Base-by-base conservation (phyloP, 2,888 invertebrate genomes). In the Sympetrum striolatum region DNA sequence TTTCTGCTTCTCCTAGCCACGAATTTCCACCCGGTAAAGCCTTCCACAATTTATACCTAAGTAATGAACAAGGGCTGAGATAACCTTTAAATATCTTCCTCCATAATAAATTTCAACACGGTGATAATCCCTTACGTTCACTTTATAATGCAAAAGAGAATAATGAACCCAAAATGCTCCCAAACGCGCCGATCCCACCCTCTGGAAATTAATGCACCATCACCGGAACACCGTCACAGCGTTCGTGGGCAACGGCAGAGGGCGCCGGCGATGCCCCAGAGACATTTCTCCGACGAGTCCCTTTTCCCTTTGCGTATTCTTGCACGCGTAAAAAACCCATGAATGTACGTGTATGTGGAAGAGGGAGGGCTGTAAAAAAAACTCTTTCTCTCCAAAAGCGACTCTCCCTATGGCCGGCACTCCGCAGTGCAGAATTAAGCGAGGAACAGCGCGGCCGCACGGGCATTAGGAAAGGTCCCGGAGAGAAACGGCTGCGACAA, bases 341-440 rank as follows among this genome's bases (percentile, higher is more conserved):
- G 73, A 25, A 31, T 73, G 73, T 31, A 31, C 31, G 73, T 31
- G 73, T 25, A 64, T 73, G 73, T 31, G 73, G 25, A 73, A 25
- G n/a, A 60, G 60, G 60, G 64, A 0, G 64, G 4, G 22, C 73
- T 31, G 25, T 31, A 73, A 73, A 73, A 73, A 73, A 73, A 73
- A 0, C 73, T 18, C 15, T 60, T 15, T n/a, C 60, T 3, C 25
- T 14, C 73, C 73, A 64, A n/a, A 48, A 48, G 48, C 73, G 37
- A 0, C 80, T 12, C 18, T 35, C 35, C 80, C 31, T 35, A 37
- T 37, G 25, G 22, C 64, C 80, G 0, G 44, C 80, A 39, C 81
- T 60, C 81, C 53, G 82, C 82, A 82, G 31, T 82, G 82, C 58
- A 82, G 82, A 58, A 82, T 82, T 82, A 82, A 82, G 82, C 53